A percentile compares a stretch with the other conserved stretches of the same genome.
Evolutionary conservation across 2,797 vertebrate species (phyloP).

Genomic region (Megalops cyprinoides): DNA sequence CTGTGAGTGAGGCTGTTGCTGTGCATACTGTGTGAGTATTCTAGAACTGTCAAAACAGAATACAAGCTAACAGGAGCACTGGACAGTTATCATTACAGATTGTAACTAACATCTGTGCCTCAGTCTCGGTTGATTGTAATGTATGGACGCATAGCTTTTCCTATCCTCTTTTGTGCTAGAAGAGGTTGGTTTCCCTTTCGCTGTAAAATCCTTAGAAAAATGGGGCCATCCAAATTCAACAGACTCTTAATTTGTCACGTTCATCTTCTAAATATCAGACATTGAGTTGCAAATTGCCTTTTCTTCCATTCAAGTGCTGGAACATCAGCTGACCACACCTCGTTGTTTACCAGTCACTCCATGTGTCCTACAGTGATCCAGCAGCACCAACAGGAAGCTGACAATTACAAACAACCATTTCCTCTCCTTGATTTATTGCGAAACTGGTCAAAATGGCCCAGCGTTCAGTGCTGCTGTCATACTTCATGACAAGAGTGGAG

Average conservation of each 20-base stretch:
- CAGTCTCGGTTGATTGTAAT: not conserved
- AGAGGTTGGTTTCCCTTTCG: not conserved
- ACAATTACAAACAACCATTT: constrained; percentile 25
- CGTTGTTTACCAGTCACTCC: not conserved
- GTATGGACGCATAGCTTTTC: not conserved
- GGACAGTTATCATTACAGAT: constrained; percentile 7
- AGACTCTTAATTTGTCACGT: not conserved
- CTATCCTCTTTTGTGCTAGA: not conserved
- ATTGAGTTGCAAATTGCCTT: not conserved
- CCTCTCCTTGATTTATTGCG: not conserved
- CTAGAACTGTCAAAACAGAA: not conserved
- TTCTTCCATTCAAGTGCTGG: not conserved
- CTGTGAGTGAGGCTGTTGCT: not conserved
- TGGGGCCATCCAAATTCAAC: not conserved
- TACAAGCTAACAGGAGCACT: not conserved
- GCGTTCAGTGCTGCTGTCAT: no score
- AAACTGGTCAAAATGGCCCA: not conserved
- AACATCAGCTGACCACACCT: not conserved
- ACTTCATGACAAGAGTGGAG: no score
- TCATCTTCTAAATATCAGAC: not conserved
- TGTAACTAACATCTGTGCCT: constrained; percentile 9
- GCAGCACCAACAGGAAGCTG: constrained; percentile 20
- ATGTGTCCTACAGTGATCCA: not conserved
- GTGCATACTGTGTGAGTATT: not conserved
- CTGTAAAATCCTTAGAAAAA: constrained; percentile 3